Base-by-base conservation (phyloP, 2,888 invertebrate genomes). In the Patella pellucida region DNA sequence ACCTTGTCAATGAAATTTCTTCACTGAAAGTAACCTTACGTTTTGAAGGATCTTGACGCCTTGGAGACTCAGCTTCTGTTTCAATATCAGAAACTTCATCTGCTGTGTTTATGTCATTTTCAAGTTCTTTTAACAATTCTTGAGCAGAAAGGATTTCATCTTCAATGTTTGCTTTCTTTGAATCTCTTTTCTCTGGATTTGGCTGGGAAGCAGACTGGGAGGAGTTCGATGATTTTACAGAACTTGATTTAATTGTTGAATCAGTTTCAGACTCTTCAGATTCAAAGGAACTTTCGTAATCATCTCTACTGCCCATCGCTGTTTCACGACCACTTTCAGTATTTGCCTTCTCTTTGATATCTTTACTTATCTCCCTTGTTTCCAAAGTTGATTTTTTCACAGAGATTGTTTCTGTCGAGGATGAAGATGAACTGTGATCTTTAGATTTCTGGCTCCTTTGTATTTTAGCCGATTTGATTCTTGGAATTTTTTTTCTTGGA, bases 61-160 rank as follows among this genome's bases (percentile, higher is more conserved):
- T 77, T 16, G 74, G 76, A 12, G 75, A 71, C 51, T 79, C 79
- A 9, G 75, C 70, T 68, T 82, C 82, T 16, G 79, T 76, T 56
- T 83, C 82, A 27, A 82, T 75, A 73, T 84, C 82, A 16, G 82
- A 82, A 15, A 81, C 81, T 23, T 82, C 83, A 77, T 82, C 81
- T 19, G 79, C 82, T 19, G 83, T 81, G 67, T 82, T 80, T 2
- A 52, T 27, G n/a, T 70, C 69, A 14, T 68, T 70, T 3, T 74
- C 62, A 3, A 62, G 19, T 23, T 62, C 19, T 19, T 62, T 62
- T 62, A 62, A 62, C 19, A 62, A 4, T 62, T 62, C 19, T 62
- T 62, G 19, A 62, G 62, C 62, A 23, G 62, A 62, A 11, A 23
- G 19, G 2, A 62, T 62, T 62, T 62, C 62, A 62, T 62, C 62